Percentiles rank a stretch among this genome's conserved stretches.
phyloP scores from a whole-genome alignment of 1,140 invertebrate species.

The Plectrocnemia conspersa region DNA sequence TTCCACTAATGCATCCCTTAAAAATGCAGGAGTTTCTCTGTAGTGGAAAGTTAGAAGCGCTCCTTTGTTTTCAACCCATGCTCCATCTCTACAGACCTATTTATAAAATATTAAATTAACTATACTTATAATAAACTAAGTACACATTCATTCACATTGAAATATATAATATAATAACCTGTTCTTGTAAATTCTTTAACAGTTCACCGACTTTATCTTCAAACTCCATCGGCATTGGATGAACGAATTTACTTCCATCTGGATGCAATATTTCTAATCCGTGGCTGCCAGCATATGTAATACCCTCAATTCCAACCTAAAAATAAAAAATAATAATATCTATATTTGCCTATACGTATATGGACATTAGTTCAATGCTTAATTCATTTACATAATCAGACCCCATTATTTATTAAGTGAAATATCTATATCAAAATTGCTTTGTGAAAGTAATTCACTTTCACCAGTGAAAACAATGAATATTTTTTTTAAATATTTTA shows the following conservation, averaged over 20 bases:
- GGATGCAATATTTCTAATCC: conserved; percentile 85
- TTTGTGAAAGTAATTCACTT: too few species aligned
- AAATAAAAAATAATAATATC: conserved; percentile 20
- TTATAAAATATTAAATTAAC: conserved; percentile 14
- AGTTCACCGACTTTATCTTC: conserved; percentile 75
- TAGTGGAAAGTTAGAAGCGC: conserved; percentile 84
- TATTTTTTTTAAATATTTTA: conserved; percentile 18
- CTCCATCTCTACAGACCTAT: conserved; percentile 76
- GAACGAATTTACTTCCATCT: conserved; percentile 84
- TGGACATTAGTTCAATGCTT: too few species aligned
- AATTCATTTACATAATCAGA: too few species aligned
- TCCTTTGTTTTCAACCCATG: conserved; percentile 90
- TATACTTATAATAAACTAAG: conserved; percentile 3
- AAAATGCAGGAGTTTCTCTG: conserved; percentile 69
- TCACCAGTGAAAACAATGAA: too few species aligned
- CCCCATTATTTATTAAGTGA: too few species aligned
- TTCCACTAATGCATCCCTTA: conserved; percentile 60
- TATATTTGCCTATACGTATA: too few species aligned
- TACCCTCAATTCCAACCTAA: conserved; percentile 77
- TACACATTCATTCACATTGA: conserved; percentile 1
- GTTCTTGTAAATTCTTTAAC: conserved; percentile 75
- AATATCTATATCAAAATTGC: too few species aligned
- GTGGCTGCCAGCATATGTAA: conserved; percentile 88
- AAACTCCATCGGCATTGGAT: conserved; percentile 82
- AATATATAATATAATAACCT: conserved; percentile 48